Conservation (phyloP, 2,888 invertebrate species). For the Sussaba pulchella region DNA sequence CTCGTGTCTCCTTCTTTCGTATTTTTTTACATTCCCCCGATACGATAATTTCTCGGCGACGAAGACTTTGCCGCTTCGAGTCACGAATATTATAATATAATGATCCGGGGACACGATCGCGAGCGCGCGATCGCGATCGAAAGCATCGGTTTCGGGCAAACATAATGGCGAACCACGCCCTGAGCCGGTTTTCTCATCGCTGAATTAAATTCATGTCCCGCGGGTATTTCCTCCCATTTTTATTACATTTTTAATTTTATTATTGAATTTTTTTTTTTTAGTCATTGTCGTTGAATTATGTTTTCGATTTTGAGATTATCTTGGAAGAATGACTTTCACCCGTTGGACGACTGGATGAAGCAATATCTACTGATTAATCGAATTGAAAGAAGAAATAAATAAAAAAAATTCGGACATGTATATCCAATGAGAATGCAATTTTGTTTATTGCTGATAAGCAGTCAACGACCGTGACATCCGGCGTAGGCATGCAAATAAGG, state of each 20-base stretch:
- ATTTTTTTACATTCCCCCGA: conserved; percentile 43
- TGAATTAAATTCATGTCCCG: not conserved
- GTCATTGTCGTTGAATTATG: not conserved
- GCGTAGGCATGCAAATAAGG: conserved; percentile 33
- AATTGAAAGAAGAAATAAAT: too few relatives aligned
- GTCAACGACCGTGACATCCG: conserved; percentile 3
- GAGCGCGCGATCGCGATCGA: conserved; percentile 11
- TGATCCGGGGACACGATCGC: conserved; percentile 6
- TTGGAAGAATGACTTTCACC: not conserved
- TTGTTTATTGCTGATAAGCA: not conserved
- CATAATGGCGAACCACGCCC: conserved; percentile 59
- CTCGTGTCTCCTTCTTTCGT: conserved; percentile 7
- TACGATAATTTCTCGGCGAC: conserved; percentile 46
- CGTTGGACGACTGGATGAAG: not conserved
- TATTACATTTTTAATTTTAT: too few relatives aligned
- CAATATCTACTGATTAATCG: not conserved
- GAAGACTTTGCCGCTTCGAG: conserved; percentile 38
- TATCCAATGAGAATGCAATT: not conserved
- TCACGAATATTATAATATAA: conserved; percentile 59
- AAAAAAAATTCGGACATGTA: not conserved
- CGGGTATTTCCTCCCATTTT: too few relatives aligned
- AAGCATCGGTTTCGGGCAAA: conserved; percentile 28
- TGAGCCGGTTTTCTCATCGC: conserved; percentile 57
- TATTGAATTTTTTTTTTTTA: not conserved
- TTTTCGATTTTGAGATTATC: not conserved